Percentiles rank a stretch among this genome's conserved stretches.
Evolutionary conservation across 2,113 vertebrate species (phyloP).

Genomic region (Zosterops pallidus): DNA sequence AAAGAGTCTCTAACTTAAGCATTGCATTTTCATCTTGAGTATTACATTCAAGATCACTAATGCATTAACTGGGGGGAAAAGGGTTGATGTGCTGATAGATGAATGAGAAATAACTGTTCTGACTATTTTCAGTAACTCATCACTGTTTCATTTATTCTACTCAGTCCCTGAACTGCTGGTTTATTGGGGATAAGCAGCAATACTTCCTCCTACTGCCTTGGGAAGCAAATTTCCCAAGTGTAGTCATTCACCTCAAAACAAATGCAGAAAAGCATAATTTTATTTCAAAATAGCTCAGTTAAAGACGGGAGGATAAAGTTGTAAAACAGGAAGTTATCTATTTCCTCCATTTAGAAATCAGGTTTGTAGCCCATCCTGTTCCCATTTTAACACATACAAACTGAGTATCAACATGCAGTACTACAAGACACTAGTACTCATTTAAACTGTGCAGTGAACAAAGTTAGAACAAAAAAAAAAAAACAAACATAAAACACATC

Average conservation of each 20-base stretch:
- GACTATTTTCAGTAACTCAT: not conserved
- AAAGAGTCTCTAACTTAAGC: not conserved
- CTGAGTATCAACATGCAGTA: not conserved
- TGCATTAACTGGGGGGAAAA: accelerated
- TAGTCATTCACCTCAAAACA: not conserved
- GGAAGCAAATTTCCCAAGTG: not conserved
- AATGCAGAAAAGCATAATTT: not conserved
- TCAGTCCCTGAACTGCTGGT: not conserved
- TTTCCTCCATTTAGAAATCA: not conserved
- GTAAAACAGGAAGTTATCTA: not conserved
- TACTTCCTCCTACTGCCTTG: not conserved
- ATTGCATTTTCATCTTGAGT: not conserved
- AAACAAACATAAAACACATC: not conserved
- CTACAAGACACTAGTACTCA: not conserved
- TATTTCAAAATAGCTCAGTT: not conserved
- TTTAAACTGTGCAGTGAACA: not conserved
- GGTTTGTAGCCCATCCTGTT: not conserved
- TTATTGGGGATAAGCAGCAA: not conserved
- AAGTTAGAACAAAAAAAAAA: not conserved
- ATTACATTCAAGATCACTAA: not conserved
- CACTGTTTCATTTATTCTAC: not conserved
- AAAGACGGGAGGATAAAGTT: not conserved
- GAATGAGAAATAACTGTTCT: not conserved
- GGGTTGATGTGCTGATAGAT: not conserved
- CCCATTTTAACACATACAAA: not conserved